A percentile compares a stretch with the other conserved stretches of the same genome.
Conservation (phyloP, 2,797 vertebrate genomes). For the Phalloptychus januarius region DNA sequence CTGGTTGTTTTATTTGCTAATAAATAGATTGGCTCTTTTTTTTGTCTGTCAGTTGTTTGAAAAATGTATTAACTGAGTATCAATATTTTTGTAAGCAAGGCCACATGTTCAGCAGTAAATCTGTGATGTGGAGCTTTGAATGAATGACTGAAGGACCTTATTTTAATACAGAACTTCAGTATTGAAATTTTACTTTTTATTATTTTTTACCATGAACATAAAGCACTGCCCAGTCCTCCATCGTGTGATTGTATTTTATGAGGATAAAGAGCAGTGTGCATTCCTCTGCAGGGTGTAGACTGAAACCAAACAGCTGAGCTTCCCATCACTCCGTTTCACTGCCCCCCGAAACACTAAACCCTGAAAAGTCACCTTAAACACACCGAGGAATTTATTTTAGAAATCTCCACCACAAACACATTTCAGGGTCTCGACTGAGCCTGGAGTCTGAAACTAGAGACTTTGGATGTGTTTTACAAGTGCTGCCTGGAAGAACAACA, state of each 20-base stretch:
- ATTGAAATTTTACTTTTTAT: constrained; percentile 52
- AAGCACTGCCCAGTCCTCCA: constrained; percentile 58
- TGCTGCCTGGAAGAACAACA: constrained; percentile 68
- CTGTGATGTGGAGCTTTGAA: neutral
- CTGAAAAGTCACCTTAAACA: constrained; percentile 69
- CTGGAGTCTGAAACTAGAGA: constrained; percentile 63
- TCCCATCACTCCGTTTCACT: constrained; percentile 70
- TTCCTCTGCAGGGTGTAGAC: constrained; percentile 77
- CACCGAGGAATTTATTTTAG: constrained; percentile 72
- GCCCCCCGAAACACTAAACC: constrained; percentile 70
- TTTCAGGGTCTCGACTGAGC: constrained; percentile 55
- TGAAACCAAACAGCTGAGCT: constrained; percentile 70
- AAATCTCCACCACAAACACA: constrained; percentile 65
- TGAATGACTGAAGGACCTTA: constrained; percentile 26
- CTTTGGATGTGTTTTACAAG: constrained; percentile 66
- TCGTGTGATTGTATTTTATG: too few species aligned
- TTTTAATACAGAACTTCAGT: constrained; percentile 15
- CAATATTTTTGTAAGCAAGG: neutral
- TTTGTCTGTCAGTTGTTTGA: neutral
- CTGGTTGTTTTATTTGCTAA: neutral
- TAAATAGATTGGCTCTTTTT: neutral
- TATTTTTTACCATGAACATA: constrained; percentile 64
- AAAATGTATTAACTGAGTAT: neutral
- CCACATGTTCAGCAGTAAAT: neutral
- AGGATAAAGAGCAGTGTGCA: constrained; percentile 53